Evolutionary conservation across 2,113 vertebrate species (phyloP).

Genomic region (Grantiella picta): DNA sequence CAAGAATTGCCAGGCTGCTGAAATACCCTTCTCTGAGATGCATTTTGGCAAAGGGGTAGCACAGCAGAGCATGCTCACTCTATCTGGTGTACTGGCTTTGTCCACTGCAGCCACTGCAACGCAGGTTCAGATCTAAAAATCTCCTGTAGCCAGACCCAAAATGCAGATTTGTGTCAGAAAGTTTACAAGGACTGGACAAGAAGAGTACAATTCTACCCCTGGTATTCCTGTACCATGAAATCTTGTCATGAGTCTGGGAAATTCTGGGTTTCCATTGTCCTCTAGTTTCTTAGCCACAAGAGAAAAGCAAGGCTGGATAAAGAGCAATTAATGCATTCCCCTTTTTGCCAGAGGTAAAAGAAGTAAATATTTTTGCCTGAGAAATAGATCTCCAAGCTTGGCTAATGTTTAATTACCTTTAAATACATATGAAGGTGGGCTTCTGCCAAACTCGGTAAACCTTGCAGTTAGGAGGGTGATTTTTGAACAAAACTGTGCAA

Average conservation of each 20-base stretch:
- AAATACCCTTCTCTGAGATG: neutral
- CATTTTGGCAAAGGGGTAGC: neutral
- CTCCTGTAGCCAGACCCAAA: neutral
- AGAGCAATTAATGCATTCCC: neutral
- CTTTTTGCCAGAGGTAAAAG: neutral
- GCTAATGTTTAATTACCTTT: neutral
- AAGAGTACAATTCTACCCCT: neutral
- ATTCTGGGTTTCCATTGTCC: neutral
- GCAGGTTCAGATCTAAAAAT: neutral
- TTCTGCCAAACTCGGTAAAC: neutral
- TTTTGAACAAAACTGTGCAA: neutral
- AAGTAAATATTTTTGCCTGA: neutral
- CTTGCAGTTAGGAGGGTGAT: neutral
- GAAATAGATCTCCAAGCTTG: neutral
- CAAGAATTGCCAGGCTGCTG: neutral
- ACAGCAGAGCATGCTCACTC: accelerated
- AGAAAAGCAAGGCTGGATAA: neutral
- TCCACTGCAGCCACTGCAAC: neutral
- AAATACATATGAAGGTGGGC: neutral
- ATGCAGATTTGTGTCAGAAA: neutral
- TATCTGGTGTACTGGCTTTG: neutral
- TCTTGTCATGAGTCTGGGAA: neutral
- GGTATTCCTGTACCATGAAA: neutral
- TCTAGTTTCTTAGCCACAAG: neutral
- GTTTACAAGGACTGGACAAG: neutral